Base-by-base conservation (phyloP, 2,797 vertebrate genomes). In the Urophycis tenuis region DNA sequence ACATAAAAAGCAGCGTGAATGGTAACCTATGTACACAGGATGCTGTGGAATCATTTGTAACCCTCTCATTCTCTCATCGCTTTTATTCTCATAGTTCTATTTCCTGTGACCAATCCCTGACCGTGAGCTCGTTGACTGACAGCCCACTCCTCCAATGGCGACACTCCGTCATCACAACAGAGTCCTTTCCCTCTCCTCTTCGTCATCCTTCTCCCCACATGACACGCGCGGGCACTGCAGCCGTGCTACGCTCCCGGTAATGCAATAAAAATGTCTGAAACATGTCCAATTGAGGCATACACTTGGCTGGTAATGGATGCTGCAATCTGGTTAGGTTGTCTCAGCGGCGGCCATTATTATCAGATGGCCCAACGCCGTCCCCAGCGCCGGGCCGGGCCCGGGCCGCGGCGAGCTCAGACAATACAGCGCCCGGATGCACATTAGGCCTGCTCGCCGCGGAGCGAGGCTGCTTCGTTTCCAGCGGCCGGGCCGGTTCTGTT, bases 351-450 rank as follows among this genome's bases (percentile, higher is more conserved):
- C 74, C 45, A 75, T 53, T 79, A 82, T 31, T 78, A 79, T 85
- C 75, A 82, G 76, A 80, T 71, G 17, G 69, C 75, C 75, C 76
- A 83, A 53, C 80, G 81, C 53, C 82, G 49, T 39, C 8, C 30
- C 35, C 34, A 32, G 36, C 15, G 45, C 29, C 33, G 64, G 75
- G 77, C 75, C 60, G 36, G 29, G 32, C 45, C 75, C 60, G 36
- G 29, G 32, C 45, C 81, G 80, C 82, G 74, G 33, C 30, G 9
- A 15, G 53, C 49, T 80, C 41, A 76, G 71, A 82, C 75, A 80
- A 71, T 17, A 79, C 74, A 76, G 73, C 71, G 41, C 70, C 81
- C 25, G 85, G 85, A 81, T 80, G 88, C 78, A 82, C 78, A 83
- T 19, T 76, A 78, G 79, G 75, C 74, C 69, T 69, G 7, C 45